Conservation (phyloP, 1,140 invertebrate species). For the Cardiocondyla obscurior region DNA sequence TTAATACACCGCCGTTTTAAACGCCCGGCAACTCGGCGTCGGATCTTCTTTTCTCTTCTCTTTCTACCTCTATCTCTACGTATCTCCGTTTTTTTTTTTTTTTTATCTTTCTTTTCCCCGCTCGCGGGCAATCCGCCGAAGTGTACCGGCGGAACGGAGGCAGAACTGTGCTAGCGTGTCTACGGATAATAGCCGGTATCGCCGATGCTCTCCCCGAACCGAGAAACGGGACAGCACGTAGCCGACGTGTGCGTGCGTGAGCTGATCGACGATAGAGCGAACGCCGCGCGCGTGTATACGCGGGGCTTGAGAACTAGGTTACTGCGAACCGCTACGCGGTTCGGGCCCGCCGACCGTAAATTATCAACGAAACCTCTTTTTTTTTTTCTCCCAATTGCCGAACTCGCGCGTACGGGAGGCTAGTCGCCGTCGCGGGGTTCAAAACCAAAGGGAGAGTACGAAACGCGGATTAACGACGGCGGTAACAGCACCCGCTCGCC, state of each 20-base stretch:
- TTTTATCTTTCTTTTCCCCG: no score
- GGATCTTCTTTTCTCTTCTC: not conserved
- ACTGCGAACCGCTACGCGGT: conserved; percentile 48
- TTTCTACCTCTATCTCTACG: no score
- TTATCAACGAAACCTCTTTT: not conserved
- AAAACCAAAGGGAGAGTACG: not conserved
- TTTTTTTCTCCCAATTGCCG: not conserved
- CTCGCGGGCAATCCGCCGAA: no score
- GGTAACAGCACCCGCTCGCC: not conserved
- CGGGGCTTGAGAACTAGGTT: conserved; percentile 64
- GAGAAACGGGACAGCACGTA: conserved; percentile 55
- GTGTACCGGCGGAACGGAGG: not conserved
- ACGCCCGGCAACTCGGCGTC: not conserved
- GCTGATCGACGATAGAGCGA: conserved; percentile 54
- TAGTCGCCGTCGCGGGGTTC: not conserved
- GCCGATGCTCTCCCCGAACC: conserved; percentile 33
- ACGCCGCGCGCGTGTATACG: conserved; percentile 33
- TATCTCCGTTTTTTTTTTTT: no score
- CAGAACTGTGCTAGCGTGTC: conserved; percentile 24
- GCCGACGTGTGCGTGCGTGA: conserved; percentile 52
- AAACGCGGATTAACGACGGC: not conserved
- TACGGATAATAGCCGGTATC: conserved; percentile 58
- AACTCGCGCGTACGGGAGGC: not conserved
- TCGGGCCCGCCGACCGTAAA: conserved; percentile 29
- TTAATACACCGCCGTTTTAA: not conserved